phyloP scores from a whole-genome alignment of 2,113 vertebrate species.

The Lontra canadensis region DNA sequence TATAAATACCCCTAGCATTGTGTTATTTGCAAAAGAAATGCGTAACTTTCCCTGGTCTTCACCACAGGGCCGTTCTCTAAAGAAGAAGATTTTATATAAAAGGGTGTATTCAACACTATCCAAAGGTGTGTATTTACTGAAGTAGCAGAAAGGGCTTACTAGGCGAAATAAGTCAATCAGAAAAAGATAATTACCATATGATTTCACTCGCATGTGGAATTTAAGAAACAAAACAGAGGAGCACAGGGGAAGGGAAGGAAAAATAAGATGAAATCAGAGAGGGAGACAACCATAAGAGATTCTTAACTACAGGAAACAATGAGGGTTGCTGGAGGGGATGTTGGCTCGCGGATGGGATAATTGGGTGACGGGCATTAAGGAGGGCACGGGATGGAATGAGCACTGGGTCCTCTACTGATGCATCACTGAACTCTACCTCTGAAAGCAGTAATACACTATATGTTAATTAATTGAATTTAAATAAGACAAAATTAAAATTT shows the following conservation, averaged over 20 bases:
- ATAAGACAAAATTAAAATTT: neutral
- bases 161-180: neutral
- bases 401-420: neutral
- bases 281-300: neutral
- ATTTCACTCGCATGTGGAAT: neutral
- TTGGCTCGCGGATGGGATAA: neutral
- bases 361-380: neutral
- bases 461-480: neutral
- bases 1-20: constrained; percentile 34
- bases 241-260: neutral
- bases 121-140: neutral
- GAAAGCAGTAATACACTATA: neutral
- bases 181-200: neutral
- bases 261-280: neutral
- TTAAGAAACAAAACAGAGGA: neutral
- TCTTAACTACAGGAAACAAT: neutral
- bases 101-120: neutral
- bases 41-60: neutral
- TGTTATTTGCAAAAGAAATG: constrained; percentile 35
- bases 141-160: neutral
- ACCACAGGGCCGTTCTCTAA: neutral
- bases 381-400: neutral
- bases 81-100: constrained; percentile 7
- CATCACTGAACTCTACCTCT: neutral
- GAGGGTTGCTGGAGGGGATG: neutral